Base-by-base conservation (phyloP, 2,113 vertebrate species). In the Thymallus thymallus region DNA sequence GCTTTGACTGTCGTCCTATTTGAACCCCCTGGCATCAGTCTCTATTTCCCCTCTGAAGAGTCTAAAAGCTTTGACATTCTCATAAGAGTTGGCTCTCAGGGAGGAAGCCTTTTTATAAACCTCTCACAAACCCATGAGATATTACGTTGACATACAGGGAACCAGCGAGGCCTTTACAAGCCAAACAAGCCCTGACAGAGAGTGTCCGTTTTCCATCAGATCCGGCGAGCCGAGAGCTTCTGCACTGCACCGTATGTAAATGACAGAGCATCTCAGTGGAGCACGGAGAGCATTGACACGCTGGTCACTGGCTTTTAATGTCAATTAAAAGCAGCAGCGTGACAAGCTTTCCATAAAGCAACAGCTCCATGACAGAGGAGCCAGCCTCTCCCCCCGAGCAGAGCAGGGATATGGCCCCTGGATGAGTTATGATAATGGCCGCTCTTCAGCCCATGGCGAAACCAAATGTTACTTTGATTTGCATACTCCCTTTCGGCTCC, bases 261-360 rank as follows among this genome's bases (percentile, higher is more conserved):
- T 22, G 56, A 60, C n/a, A 23, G 20, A 60, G 12, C 1, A 1
- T 22, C 56, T 60, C 32, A 26, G 71, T 60, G 61, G 68, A 67
- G 61, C 41, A 6, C 71, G 45, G 45, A 74, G 77, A 76, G 80
- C 3, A 46, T 68, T 78, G 76, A 82, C 84, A 86, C 79, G 80
- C 80, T 81, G 82, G 83, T 83, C 87, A 85, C 72, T 78, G 80
- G 80, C 68, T 83, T 86, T 89, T 89, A 91, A 85, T 90, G 88
- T 85, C 88, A 86, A 90, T 92, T 92, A 92, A 88, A 88, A 79
- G 75, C 90, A 88, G 76, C 64, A 90, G 76, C 87, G 76, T 91
- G 90, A 88, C 86, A 83, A 85, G 80, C 74, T 78, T 81, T 69
- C 85, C 78, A 91, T 90, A 88, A 93, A 90, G 81, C 78, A 63